Evolutionary conservation across 2,888 invertebrate genomes (phyloP).

Genomic region (Octonoba sinensis): DNA sequence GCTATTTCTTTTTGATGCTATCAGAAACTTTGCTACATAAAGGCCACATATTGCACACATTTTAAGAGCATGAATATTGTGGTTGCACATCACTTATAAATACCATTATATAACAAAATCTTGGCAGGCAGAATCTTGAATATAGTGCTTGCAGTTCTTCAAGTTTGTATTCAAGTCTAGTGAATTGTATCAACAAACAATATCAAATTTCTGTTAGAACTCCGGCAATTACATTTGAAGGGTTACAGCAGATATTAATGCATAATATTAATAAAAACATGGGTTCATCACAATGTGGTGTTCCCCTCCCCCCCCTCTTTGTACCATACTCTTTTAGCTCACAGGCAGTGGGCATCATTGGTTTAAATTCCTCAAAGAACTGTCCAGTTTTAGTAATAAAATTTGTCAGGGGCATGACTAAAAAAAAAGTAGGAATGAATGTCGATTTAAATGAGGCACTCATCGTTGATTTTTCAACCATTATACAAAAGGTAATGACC

Average conservation of each 20-base stretch:
- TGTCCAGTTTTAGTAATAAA: conserved; percentile 6
- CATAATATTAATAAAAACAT: no score
- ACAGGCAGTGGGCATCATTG: neutral
- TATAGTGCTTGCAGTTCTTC: no score
- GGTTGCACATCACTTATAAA: no score
- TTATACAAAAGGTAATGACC: conserved; percentile 36
- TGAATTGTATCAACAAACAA: no score
- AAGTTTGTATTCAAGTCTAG: no score
- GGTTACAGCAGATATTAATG: no score
- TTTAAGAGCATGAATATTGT: neutral
- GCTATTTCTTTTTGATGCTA: conserved; percentile 8
- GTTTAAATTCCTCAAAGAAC: conserved; percentile 8
- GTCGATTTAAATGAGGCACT: conserved; percentile 40
- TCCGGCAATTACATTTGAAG: no score
- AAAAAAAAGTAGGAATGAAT: conserved; percentile 52
- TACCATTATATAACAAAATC: no score
- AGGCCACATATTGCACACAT: conserved; percentile 59
- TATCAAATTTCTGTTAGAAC: no score
- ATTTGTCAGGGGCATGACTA: conserved; percentile 26
- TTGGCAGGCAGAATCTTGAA: no score
- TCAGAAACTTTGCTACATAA: conserved; percentile 39
- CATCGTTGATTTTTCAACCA: conserved; percentile 44
- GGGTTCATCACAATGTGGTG: neutral
- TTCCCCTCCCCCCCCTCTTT: neutral
- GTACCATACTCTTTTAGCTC: neutral